phyloP scores from a whole-genome alignment of 2,113 vertebrate genomes.

The Podocnemis expansa region DNA sequence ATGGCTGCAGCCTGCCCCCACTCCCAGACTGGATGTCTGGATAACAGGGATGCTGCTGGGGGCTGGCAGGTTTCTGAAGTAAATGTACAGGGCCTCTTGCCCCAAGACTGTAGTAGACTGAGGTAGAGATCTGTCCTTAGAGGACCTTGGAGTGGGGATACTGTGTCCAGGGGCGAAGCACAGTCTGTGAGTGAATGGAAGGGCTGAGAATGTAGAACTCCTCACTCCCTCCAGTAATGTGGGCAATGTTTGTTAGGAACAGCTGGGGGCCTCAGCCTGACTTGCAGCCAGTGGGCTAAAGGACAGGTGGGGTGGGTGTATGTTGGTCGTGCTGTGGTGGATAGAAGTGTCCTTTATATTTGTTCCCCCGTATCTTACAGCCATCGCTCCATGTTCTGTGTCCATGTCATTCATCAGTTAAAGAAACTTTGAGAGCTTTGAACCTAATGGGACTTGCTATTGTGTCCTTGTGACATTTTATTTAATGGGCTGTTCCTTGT shows the following conservation, averaged over 20 bases:
- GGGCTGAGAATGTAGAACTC: rapidly evolving
- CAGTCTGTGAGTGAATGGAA: rapidly evolving
- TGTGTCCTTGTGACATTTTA: not conserved
- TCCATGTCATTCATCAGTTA: not conserved
- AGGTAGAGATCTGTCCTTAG: not conserved
- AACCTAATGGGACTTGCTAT: not conserved
- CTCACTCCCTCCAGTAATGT: rapidly evolving
- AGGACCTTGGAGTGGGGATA: not conserved
- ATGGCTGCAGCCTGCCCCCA: not conserved
- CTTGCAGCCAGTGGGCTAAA: not conserved
- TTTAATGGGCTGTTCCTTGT: not conserved
- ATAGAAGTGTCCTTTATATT: not conserved
- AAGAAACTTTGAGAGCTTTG: not conserved
- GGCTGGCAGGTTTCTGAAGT: not conserved
- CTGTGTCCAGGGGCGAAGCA: not conserved
- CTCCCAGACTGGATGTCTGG: not conserved
- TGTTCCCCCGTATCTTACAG: not conserved
- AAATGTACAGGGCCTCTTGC: not conserved
- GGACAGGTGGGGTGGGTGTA: too few relatives aligned
- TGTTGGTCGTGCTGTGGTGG: not conserved
- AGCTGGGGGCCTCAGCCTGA: not conserved
- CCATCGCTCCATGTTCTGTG: not conserved
- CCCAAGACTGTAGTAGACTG: not conserved
- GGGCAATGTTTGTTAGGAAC: rapidly evolving
- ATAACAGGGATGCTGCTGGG: not conserved